phyloP scores from a whole-genome alignment of 23 tunicate genomes.

The Oikopleura vanhoeffeni region DNA sequence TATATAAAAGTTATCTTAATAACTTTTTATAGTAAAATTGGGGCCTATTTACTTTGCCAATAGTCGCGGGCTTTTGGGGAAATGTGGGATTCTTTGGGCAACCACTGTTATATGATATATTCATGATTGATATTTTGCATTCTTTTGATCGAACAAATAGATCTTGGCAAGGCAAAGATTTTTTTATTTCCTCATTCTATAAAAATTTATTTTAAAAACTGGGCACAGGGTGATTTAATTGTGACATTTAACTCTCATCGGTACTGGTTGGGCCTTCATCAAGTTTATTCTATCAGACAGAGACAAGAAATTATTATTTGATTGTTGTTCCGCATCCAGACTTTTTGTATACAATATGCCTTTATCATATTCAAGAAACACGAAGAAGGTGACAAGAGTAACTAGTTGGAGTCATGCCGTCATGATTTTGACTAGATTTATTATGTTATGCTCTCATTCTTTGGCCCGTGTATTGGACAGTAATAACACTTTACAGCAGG shows the following conservation, averaged over 20 bases:
- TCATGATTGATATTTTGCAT: no score
- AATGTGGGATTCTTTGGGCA: no score
- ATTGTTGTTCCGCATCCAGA: slow-evolving; percentile 75
- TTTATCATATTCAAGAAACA: slow-evolving; percentile 33
- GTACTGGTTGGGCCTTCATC: slow-evolving; percentile 95
- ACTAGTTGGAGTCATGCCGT: slow-evolving; percentile 33
- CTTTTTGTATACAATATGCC: slow-evolving; percentile 58
- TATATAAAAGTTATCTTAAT: no score
- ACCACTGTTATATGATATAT: no score
- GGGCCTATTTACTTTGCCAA: no score
- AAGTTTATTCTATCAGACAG: slow-evolving; percentile 63
- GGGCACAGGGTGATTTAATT: no score
- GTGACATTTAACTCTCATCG: slow-evolving; percentile 73
- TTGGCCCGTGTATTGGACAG: slow-evolving; percentile 62
- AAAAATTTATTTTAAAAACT: no score
- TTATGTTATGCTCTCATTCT: slow-evolving; percentile 58
- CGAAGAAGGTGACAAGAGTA: slow-evolving; percentile 19
- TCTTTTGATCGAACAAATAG: no score
- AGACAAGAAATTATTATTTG: slow-evolving; percentile 82
- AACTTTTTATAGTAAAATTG: no score
- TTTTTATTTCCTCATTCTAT: no score
- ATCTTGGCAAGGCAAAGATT: no score
- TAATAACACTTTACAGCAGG: neutral
- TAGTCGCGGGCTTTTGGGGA: no score
- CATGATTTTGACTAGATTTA: slow-evolving; percentile 49